Percentiles rank a stretch among this genome's conserved stretches.
Conservation (phyloP, 2,888 invertebrate genomes). For the Drosophila niveifrons region DNA sequence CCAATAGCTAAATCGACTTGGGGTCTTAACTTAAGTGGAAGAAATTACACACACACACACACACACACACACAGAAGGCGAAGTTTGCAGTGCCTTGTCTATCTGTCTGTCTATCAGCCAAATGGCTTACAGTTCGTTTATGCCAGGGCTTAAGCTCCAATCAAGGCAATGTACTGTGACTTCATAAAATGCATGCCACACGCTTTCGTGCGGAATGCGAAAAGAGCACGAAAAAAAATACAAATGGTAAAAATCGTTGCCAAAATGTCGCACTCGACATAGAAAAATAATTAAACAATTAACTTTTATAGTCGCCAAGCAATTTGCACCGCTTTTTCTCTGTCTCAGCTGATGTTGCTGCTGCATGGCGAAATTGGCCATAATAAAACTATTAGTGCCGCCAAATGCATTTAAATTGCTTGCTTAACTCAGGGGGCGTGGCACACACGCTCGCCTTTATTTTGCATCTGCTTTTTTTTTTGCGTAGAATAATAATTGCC, state of each 20-base stretch:
- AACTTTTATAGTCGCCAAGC: constrained; percentile 54
- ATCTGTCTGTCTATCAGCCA: constrained; percentile 35
- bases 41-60: constrained; percentile 83
- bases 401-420: constrained; percentile 76
- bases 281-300: constrained; percentile 80
- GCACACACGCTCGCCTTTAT: constrained; percentile 1
- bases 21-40: constrained; percentile 84
- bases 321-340: constrained; percentile 34
- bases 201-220: constrained; percentile 1
- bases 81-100: constrained; percentile 27
- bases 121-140: constrained; percentile 82
- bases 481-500: constrained; percentile 62
- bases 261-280: constrained; percentile 31
- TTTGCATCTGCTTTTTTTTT: constrained; percentile 7
- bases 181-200: constrained; percentile 65
- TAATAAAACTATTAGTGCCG: constrained; percentile 73
- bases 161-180: constrained; percentile 82
- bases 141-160: constrained; percentile 83
- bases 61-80: constrained; percentile 51
- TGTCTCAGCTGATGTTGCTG: constrained; percentile 2
- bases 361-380: constrained; percentile 38
- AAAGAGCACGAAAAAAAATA: constrained; percentile 5
- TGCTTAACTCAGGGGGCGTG: constrained; percentile 60
- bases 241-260: constrained; percentile 11
- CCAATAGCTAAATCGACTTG: constrained; percentile 76